Conservation (phyloP, 2,113 vertebrate genomes). For the Amia ocellicauda region DNA sequence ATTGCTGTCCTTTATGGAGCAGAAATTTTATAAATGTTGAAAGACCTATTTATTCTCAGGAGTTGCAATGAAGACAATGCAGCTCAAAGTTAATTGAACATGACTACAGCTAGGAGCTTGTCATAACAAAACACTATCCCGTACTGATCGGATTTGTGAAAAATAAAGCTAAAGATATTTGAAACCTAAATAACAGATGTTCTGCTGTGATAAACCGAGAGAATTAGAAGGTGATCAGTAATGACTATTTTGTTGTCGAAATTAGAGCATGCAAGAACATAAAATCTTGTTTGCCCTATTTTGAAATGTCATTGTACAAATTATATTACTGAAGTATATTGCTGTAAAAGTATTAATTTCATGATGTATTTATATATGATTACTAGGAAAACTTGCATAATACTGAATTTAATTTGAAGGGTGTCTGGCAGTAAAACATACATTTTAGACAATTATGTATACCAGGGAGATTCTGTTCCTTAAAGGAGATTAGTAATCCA, state of each 20-base stretch:
- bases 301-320: not conserved
- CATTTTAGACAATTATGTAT: conserved; percentile 50
- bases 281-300: conserved; percentile 1
- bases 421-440: conserved; percentile 31
- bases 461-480: conserved; percentile 63
- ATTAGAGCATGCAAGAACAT: conserved; percentile 15
- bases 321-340: too few relatives aligned
- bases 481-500: conserved; percentile 66
- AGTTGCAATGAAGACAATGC: too few relatives aligned
- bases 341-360: too few relatives aligned
- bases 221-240: too few relatives aligned
- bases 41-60: too few relatives aligned
- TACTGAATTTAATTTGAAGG: conserved; percentile 26
- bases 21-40: too few relatives aligned
- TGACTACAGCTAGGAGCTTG: too few relatives aligned
- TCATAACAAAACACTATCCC: too few relatives aligned
- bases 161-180: conserved; percentile 46
- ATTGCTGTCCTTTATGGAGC: too few relatives aligned
- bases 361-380: conserved; percentile 27
- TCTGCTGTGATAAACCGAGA: conserved; percentile 45
- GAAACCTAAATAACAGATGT: conserved; percentile 53
- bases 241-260: conserved; percentile 36
- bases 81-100: too few relatives aligned
- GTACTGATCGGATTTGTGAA: conserved; percentile 55
- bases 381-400: conserved; percentile 26